These are phyloP conservation scores for Sarcophaga caerulescens DNA, from an alignment of 2,888 invertebrate species.

Conservation along the genomic window DNA sequence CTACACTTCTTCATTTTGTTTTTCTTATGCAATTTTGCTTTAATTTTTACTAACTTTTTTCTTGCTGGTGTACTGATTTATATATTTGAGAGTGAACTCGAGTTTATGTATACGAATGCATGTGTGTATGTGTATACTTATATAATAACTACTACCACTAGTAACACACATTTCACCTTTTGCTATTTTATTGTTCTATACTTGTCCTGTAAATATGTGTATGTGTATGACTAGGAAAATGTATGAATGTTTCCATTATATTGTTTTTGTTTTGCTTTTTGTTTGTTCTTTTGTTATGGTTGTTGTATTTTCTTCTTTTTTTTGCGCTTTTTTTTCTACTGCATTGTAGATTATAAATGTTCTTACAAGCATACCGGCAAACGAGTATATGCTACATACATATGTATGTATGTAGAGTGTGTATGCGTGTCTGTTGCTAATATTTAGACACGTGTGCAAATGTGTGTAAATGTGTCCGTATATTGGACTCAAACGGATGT, in stretches of 20 bases:
- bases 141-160: slow-evolving; percentile 15
- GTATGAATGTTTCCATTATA: slow-evolving; percentile 35
- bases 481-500: slow-evolving; percentile 66
- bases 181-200: slow-evolving; percentile 37
- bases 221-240: slow-evolving; percentile 25
- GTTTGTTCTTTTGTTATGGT: neutral
- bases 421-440: neutral
- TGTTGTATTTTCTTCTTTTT: neutral
- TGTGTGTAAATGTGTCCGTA: slow-evolving; percentile 21
- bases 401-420: neutral
- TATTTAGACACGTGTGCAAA: slow-evolving; percentile 1
- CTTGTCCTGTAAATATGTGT: neutral
- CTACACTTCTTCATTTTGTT: no score
- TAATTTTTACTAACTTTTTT: slow-evolving; percentile 2
- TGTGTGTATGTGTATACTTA: neutral
- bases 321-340: slow-evolving; percentile 24
- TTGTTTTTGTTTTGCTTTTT: neutral
- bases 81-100: no score
- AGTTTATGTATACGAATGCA: neutral
- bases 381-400: neutral
- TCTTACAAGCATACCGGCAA: neutral
- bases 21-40: neutral
- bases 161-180: slow-evolving; percentile 57
- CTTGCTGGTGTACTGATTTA: no score
- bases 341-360: slow-evolving; percentile 37